A percentile compares a stretch with the other conserved stretches of the same genome.
Evolutionary conservation across 2,113 vertebrate genomes (phyloP).

Genomic region (Oreochromis aureus): DNA sequence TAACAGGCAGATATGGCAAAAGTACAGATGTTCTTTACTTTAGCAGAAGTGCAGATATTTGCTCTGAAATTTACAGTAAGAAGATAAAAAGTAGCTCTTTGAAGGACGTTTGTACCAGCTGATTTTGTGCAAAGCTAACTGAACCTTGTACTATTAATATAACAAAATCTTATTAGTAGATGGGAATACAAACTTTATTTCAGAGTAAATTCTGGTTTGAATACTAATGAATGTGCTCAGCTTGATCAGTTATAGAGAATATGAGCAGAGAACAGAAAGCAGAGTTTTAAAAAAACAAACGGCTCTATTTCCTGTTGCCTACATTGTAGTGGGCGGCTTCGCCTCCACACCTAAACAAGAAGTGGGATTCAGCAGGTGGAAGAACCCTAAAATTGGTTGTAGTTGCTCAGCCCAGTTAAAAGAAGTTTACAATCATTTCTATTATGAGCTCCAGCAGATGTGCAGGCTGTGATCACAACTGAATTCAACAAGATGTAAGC

Average conservation of each 20-base stretch:
- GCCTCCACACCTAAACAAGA: background rate
- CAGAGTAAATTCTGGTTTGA: background rate
- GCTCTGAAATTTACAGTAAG: background rate
- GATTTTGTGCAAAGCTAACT: background rate
- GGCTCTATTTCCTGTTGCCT: background rate
- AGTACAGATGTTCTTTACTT: no score
- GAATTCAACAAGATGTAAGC: background rate
- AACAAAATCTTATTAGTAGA: background rate
- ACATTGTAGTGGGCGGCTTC: background rate
- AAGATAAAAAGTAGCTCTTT: background rate
- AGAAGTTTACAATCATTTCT: background rate
- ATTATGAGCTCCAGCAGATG: background rate
- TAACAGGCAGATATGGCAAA: no score
- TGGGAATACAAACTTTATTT: background rate
- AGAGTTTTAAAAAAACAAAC: accelerated
- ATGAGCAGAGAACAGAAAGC: background rate
- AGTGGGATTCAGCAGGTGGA: background rate
- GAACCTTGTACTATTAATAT: background rate
- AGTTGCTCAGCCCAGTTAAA: background rate
- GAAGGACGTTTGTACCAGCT: no score
- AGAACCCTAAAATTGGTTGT: background rate
- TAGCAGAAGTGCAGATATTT: no score
- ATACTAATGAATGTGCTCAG: accelerated
- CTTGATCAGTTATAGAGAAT: background rate
- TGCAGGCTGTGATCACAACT: background rate